phyloP scores from a whole-genome alignment of 2,797 vertebrate species.

The Anguilla marmorata region DNA sequence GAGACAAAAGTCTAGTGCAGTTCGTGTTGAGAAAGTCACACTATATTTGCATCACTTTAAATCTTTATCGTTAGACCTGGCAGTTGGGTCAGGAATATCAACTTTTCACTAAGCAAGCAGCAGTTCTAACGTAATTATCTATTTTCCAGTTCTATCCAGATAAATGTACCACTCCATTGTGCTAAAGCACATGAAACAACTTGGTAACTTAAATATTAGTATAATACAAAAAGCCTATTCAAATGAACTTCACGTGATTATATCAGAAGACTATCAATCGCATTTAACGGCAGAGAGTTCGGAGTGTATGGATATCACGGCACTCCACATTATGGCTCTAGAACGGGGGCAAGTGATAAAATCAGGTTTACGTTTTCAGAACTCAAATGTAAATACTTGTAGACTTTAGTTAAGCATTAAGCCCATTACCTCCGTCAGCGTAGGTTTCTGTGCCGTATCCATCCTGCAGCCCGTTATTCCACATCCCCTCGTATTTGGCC shows the following conservation, averaged over 20 bases:
- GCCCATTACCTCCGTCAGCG: conserved; percentile 86
- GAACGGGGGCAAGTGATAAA: neutral
- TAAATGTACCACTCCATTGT: neutral
- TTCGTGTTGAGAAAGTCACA: neutral
- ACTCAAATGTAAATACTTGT: neutral
- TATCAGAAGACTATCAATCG: neutral
- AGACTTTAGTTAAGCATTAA: neutral
- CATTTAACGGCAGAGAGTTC: neutral
- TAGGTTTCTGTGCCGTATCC: conserved; percentile 97
- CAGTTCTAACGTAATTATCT: neutral
- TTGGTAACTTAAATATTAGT: too few relatives aligned
- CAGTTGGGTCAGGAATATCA: neutral
- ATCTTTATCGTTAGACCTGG: neutral
- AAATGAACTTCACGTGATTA: neutral
- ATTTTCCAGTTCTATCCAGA: neutral
- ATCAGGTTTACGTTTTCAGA: neutral
- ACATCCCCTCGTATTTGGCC: conserved; percentile 95
- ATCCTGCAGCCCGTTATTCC: conserved; percentile 98
- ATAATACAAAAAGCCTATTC: too few relatives aligned
- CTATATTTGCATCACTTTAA: neutral
- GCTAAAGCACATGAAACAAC: neutral
- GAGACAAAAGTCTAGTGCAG: neutral
- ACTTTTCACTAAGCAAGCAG: neutral
- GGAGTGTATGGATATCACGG: neutral
- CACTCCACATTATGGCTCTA: neutral